These are phyloP conservation scores for Cyprinodon tularosa DNA, from an alignment of 2,113 vertebrate genomes.

Conservation along the genomic window DNA sequence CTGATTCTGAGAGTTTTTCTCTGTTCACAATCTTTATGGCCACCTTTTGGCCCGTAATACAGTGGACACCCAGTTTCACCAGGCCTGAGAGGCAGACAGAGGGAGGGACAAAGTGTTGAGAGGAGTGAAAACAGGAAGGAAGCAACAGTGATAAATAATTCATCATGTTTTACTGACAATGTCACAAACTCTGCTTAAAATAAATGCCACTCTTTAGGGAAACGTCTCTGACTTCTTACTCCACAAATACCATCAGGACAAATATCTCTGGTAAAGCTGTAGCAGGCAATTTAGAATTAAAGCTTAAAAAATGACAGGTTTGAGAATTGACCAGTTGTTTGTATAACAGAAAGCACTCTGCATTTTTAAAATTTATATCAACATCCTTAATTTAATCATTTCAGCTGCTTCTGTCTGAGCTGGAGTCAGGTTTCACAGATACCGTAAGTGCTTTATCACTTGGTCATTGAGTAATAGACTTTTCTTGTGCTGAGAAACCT, in stretches of 20 bases:
- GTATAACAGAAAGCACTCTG: too few species aligned
- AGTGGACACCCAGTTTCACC: slow-evolving; percentile 93
- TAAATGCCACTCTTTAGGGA: background rate
- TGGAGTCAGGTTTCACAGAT: too few species aligned
- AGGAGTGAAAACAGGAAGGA: slow-evolving; percentile 53
- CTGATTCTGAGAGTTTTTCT: slow-evolving; percentile 96
- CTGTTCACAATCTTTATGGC: slow-evolving; percentile 98
- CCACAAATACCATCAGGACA: background rate
- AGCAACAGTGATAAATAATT: slow-evolving; percentile 61
- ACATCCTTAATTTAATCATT: too few species aligned
- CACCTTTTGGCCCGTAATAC: slow-evolving; percentile 95
- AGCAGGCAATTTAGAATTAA: slow-evolving; percentile 6
- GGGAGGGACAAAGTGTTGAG: slow-evolving; percentile 16
- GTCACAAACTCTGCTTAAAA: slow-evolving; percentile 40
- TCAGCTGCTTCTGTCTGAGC: too few species aligned
- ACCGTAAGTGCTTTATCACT: too few species aligned
- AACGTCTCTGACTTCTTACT: background rate
- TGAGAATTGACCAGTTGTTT: too few species aligned
- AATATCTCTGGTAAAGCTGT: background rate
- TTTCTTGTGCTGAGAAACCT: too few species aligned
- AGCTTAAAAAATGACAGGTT: background rate
- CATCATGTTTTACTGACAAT: slow-evolving; percentile 45
- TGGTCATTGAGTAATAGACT: too few species aligned
- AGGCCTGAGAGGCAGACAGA: slow-evolving; percentile 78
- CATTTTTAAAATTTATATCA: too few species aligned